Base-by-base conservation (phyloP, 37 sponge, comb jelly and placozoan species). In the Spongilla lacustris region DNA sequence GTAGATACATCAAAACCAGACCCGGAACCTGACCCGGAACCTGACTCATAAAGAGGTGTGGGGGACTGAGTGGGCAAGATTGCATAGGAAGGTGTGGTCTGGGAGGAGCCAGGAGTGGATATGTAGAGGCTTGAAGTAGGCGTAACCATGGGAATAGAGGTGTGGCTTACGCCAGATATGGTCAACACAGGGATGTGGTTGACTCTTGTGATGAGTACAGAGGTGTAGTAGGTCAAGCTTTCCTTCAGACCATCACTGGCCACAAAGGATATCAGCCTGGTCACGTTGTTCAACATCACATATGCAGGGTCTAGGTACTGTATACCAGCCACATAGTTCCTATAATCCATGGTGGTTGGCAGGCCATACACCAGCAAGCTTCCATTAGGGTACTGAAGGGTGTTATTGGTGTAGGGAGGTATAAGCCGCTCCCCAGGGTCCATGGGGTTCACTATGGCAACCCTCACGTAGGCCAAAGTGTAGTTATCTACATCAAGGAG, bases 401-500 rank as follows among this genome's bases (percentile, higher is more conserved):
- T 37, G 41, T 19, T 25, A 76, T 66, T 72, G 22, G 58, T 32
- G 30, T 34, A 58, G 2, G 77, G 30, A 17, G 83, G 68, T 25
- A 37, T 28, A 17, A 74, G 35, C 4, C 71, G 58, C 1, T 86
- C 85, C 5, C 80, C 88, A 22, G 86, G 85, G 78, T 97, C 95
- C 4, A 86, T 77, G 22, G 71, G 36, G 73, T 97, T 97, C 35
- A 30, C 19, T 22, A 97, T 87, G 22, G 74, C 66, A 5, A 97
- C 80, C 13, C 77, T 77, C 9, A 89, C 77, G 36, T 77, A 86
- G 10, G 83, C 33, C 4, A 97, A 83, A 4, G 83, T 78, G 22
- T 74, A 35, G 58, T 87, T 94, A 79, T 97, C 97, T 29, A 97
- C 70, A 81, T 97, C 97, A 49, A 86, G 66, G 17, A 97, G 78